Percentiles rank a stretch among this genome's conserved stretches.
These are phyloP conservation scores for Melanotaenia trifasciata DNA, from an alignment of 2,797 vertebrate species.

Conservation along the genomic window DNA sequence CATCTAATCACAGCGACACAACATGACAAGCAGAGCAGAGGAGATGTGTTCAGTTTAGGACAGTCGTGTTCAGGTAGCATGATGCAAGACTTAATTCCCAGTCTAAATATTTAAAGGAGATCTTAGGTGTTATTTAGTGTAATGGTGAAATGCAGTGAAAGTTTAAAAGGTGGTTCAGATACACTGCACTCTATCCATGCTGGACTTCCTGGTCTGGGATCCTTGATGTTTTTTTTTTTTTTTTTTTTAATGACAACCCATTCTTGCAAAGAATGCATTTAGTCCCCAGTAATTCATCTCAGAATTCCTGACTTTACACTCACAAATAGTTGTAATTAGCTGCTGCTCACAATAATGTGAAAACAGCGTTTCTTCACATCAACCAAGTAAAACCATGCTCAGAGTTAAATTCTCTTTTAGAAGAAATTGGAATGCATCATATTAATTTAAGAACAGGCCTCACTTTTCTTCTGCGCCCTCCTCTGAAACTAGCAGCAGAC, in stretches of 20 bases:
- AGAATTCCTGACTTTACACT: neutral
- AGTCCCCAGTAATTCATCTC: neutral
- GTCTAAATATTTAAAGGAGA: constrained; percentile 21
- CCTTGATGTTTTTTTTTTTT: neutral
- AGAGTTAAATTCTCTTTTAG: neutral
- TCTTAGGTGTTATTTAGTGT: constrained; percentile 7
- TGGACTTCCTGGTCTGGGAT: constrained; percentile 6
- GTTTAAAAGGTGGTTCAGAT: constrained; percentile 11
- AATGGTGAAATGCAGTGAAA: constrained; percentile 22
- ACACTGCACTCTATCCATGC: constrained; percentile 17
- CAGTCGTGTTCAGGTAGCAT: constrained; percentile 6
- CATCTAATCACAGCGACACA: constrained; percentile 53
- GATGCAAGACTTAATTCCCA: constrained; percentile 2
- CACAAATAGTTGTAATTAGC: neutral
- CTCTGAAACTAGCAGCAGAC: constrained; percentile 17
- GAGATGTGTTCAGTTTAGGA: constrained; percentile 21
- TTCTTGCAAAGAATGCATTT: constrained; percentile 6
- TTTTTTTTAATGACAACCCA: neutral
- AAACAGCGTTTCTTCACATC: constrained; percentile 1
- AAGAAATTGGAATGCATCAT: constrained; percentile 13
- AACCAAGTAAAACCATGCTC: neutral
- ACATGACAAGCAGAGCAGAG: constrained; percentile 39
- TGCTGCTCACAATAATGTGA: neutral
- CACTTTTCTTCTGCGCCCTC: neutral
- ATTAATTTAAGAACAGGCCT: constrained; percentile 7